Evolutionary conservation across 2,797 vertebrate species (phyloP).

Genomic region (Serranus cabrilla): DNA sequence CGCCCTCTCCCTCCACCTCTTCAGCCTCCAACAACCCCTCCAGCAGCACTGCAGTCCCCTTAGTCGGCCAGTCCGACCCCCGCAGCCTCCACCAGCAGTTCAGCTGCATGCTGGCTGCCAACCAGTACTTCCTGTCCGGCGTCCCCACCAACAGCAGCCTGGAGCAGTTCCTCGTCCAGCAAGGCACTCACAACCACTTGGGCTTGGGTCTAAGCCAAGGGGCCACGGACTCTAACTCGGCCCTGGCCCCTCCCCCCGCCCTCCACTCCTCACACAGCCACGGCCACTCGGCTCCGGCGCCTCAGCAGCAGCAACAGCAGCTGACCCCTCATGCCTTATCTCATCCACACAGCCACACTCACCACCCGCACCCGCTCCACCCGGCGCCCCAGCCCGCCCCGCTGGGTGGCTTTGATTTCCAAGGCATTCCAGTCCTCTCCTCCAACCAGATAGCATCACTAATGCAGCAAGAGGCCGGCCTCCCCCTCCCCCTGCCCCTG

Average conservation of each 20-base stretch:
- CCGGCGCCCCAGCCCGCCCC: conserved; percentile 86
- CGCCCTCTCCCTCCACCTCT: conserved; percentile 82
- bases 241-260: conserved; percentile 85
- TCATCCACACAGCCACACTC: conserved; percentile 86
- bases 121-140: conserved; percentile 89
- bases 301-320: conserved; percentile 88
- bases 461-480: conserved; percentile 88
- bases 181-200: conserved; percentile 87
- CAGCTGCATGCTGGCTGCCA: conserved; percentile 90
- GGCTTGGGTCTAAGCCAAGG: conserved; percentile 84
- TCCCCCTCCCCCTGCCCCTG: conserved; percentile 87
- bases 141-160: conserved; percentile 88
- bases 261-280: conserved; percentile 87
- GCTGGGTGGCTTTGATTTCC: conserved; percentile 87
- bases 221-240: conserved; percentile 80
- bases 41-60: conserved; percentile 82
- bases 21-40: conserved; percentile 84
- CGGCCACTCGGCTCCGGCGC: conserved; percentile 80
- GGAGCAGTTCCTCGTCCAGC: conserved; percentile 89
- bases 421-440: conserved; percentile 89
- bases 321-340: conserved; percentile 86
- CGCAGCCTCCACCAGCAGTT: conserved; percentile 90
- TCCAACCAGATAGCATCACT: conserved; percentile 88
- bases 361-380: conserved; percentile 88
- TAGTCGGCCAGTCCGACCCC: conserved; percentile 87